phyloP scores from a whole-genome alignment of 2,113 vertebrate genomes.

The Oenanthe oenanthe region DNA sequence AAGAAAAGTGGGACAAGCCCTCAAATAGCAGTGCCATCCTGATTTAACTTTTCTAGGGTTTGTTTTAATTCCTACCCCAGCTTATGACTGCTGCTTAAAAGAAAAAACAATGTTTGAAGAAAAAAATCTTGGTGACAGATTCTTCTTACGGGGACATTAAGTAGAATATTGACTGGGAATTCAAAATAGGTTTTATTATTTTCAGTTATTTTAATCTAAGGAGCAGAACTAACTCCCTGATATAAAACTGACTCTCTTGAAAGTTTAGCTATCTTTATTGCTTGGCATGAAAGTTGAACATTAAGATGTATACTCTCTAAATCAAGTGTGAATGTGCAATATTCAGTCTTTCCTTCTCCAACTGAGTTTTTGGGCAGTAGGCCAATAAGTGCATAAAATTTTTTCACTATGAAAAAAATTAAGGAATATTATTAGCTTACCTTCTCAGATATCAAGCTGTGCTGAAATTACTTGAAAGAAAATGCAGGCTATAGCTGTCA shows the following conservation, averaged over 20 bases:
- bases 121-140: background rate
- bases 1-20: background rate
- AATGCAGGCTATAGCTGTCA: background rate
- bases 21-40: background rate
- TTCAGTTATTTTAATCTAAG: background rate
- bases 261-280: background rate
- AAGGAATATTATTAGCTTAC: background rate
- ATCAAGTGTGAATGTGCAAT: background rate
- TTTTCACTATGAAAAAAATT: background rate
- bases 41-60: background rate
- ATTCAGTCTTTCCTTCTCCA: background rate
- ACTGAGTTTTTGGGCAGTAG: background rate
- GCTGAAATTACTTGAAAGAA: constrained; percentile 6
- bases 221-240: background rate
- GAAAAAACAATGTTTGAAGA: background rate
- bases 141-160: background rate
- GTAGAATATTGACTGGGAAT: background rate
- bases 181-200: background rate
- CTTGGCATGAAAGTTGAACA: background rate
- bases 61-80: background rate
- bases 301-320: background rate
- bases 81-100: background rate
- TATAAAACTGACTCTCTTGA: background rate
- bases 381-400: background rate
- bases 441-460: constrained; percentile 7